A percentile compares a stretch with the other conserved stretches of the same genome.
Evolutionary conservation across 2,888 invertebrate species (phyloP).

Genomic region (Epirrhoe tristata): DNA sequence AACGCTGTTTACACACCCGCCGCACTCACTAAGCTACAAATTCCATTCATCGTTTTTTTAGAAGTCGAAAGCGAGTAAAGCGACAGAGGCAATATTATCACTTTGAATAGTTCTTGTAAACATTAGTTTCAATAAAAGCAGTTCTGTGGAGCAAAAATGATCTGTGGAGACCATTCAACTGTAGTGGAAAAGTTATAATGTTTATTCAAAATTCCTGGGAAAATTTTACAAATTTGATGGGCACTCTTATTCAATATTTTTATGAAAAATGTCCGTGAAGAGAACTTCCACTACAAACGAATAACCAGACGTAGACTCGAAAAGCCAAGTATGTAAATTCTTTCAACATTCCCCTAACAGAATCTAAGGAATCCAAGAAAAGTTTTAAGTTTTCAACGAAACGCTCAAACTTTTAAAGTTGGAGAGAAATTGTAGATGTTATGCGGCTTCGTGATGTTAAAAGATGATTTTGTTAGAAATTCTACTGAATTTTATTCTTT

Average conservation of each 20-base stretch:
- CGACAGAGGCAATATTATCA: no score
- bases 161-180: no score
- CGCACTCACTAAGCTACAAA: background rate
- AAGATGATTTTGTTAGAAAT: constrained; percentile 8
- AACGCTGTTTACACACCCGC: background rate
- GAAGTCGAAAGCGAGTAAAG: no score
- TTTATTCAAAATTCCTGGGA: no score
- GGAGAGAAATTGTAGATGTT: constrained; percentile 22
- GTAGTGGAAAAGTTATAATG: no score
- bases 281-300: constrained; percentile 9
- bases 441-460: constrained; percentile 12
- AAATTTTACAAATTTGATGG: no score
- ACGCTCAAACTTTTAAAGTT: constrained; percentile 31
- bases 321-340: constrained; percentile 29
- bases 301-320: constrained; percentile 10
- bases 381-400: constrained; percentile 31
- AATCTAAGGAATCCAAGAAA: constrained; percentile 31
- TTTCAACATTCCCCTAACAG: constrained; percentile 30
- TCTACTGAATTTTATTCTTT: constrained; percentile 3
- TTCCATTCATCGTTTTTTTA: background rate
- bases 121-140: no score
- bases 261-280: background rate
- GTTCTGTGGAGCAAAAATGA: no score
- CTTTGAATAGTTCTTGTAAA: no score
- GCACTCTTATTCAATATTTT: background rate